Conservation (phyloP, 2,113 vertebrate genomes). For the Macaca fascicularis region T2T-MFA8v1.1 NC_088379.1:190931501-190932000, state of each 20-base stretch:
- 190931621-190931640: neutral
- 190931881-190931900: no score
- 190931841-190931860: neutral
- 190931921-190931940: no score
- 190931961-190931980: no score
- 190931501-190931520: neutral
- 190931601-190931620: fast-evolving
- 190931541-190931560: neutral
- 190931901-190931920: no score
- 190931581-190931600: neutral
- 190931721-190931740: neutral
- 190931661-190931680: neutral
- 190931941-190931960: no score
- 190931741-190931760: neutral
- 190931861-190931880: neutral
- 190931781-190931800: neutral
- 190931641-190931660: neutral
- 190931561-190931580: fast-evolving
- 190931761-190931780: neutral
- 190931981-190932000: no score
- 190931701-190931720: neutral
- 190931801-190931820: neutral
- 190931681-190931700: neutral
- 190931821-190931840: neutral
- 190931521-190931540: neutral